Percentiles rank a stretch among this genome's conserved stretches.
Evolutionary conservation across 2,888 invertebrate genomes (phyloP).

Genomic region (Syrphus vitripennis): DNA sequence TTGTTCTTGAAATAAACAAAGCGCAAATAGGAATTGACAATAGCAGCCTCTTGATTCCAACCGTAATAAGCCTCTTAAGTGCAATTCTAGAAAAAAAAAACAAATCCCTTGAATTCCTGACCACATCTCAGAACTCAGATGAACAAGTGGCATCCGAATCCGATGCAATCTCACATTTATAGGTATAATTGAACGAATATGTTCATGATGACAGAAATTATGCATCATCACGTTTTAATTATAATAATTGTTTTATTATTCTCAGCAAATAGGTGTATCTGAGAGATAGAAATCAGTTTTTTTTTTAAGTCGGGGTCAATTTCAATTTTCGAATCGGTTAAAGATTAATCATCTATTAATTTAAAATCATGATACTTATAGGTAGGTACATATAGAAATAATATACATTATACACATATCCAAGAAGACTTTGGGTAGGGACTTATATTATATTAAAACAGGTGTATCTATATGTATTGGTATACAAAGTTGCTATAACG

Average conservation of each 20-base stretch:
- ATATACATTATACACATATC: background rate
- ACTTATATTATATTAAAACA: no score
- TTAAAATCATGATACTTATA: slow-evolving; percentile 16
- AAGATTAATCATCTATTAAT: slow-evolving; percentile 27
- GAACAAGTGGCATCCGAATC: background rate
- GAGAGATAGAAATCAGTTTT: slow-evolving; percentile 7
- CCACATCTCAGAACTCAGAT: background rate
- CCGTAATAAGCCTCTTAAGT: slow-evolving; percentile 39
- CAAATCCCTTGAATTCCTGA: background rate
- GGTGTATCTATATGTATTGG: background rate
- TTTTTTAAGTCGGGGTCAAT: slow-evolving; percentile 35
- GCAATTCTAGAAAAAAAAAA: background rate
- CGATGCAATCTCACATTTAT: slow-evolving; percentile 7
- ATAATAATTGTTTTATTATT: slow-evolving; percentile 30
- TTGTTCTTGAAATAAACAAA: slow-evolving; percentile 47
- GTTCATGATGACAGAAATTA: slow-evolving; percentile 21
- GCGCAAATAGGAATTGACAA: slow-evolving; percentile 7
- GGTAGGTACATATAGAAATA: no score
- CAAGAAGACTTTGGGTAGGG: background rate
- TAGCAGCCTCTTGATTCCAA: slow-evolving; percentile 46
- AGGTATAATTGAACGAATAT: slow-evolving; percentile 20
- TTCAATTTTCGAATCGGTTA: slow-evolving; percentile 33
- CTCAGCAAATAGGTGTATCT: background rate
- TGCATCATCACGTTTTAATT: slow-evolving; percentile 34
- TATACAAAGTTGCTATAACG: slow-evolving; percentile 38